Percentiles rank a stretch among this genome's conserved stretches.
Evolutionary conservation across 2,797 vertebrate genomes (phyloP).

Genomic region (Neolamprologus multifasciatus): DNA sequence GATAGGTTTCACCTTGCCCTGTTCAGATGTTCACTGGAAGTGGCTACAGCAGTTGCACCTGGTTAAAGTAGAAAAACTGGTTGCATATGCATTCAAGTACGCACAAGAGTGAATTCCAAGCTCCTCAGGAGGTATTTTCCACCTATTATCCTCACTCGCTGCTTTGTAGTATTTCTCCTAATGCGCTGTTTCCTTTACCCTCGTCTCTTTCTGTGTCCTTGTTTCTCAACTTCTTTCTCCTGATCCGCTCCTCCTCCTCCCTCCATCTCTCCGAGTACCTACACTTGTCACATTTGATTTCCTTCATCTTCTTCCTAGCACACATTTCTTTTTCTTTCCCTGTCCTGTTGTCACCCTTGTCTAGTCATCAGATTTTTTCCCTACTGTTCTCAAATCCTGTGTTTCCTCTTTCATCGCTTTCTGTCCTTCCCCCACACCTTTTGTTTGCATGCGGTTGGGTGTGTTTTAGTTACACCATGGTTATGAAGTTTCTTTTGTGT

Average conservation of each 20-base stretch:
- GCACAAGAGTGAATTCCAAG: neutral
- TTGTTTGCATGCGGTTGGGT: neutral
- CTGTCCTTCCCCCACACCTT: neutral
- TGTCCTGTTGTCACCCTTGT: conserved; percentile 9
- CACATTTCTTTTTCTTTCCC: conserved; percentile 22
- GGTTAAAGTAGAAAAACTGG: conserved; percentile 2
- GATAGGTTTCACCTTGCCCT: conserved; percentile 35
- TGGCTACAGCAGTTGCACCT: conserved; percentile 13
- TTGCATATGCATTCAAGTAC: neutral
- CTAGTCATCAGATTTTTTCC: neutral
- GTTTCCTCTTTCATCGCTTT: neutral
- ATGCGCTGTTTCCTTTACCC: neutral
- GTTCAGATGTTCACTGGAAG: conserved; percentile 43
- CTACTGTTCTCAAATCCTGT: neutral
- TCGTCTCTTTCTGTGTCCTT: conserved; percentile 6
- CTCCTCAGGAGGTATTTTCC: conserved; percentile 12
- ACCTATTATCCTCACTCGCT: neutral
- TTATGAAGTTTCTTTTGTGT: neutral
- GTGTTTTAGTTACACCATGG: neutral
- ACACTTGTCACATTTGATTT: conserved; percentile 51
- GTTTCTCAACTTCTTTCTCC: neutral
- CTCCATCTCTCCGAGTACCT: conserved; percentile 10
- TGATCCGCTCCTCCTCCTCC: neutral
- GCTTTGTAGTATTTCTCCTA: neutral
- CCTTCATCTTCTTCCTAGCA: conserved; percentile 35